Evolutionary conservation across 2,113 vertebrate species (phyloP).

Genomic region (Fregetta grallaria): DNA sequence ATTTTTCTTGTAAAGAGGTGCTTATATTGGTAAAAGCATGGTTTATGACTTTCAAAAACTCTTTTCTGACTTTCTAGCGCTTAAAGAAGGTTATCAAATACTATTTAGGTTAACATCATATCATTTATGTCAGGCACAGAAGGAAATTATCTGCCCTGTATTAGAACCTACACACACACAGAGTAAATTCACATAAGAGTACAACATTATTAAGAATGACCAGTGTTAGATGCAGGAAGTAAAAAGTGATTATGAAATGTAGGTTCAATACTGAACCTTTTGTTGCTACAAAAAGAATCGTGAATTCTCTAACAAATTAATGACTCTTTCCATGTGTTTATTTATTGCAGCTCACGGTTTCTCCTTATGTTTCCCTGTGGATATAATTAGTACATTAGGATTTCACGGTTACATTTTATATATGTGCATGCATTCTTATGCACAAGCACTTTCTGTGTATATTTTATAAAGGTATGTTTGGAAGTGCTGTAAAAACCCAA

Average conservation of each 20-base stretch:
- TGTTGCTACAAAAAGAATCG: background rate
- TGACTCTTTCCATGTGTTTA: background rate
- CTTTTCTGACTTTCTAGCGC: constrained; percentile 37
- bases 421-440: background rate
- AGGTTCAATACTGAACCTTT: background rate
- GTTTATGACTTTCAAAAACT: constrained; percentile 47
- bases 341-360: background rate
- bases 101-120: background rate
- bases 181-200: background rate
- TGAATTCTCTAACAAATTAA: background rate
- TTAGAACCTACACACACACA: background rate
- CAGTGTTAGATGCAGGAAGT: background rate
- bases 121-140: background rate
- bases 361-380: background rate
- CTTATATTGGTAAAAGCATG: constrained; percentile 13
- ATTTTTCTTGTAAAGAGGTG: constrained; percentile 26
- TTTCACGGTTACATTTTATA: background rate
- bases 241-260: background rate
- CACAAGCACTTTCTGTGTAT: background rate
- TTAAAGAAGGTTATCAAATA: constrained; percentile 33
- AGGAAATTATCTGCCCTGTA: background rate
- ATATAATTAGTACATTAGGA: background rate
- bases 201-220: background rate
- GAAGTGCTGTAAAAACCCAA: background rate
- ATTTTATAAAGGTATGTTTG: background rate